Conservation (phyloP, 2,888 invertebrate genomes). For the Chrysolina haemoptera region DNA sequence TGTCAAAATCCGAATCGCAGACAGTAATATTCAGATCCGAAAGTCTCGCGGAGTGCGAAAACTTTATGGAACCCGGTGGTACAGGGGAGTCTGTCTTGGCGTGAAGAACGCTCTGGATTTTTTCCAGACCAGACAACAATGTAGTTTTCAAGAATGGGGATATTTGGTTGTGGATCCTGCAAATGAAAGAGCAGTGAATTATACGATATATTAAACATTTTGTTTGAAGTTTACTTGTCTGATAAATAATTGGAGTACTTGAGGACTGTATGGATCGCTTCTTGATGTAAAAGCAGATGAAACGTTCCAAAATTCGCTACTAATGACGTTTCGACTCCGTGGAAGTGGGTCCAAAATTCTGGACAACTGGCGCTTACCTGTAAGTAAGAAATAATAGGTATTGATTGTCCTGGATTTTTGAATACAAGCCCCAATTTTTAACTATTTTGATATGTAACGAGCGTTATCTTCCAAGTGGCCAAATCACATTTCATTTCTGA, state of each 20-base stretch:
- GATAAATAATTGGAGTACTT: conserved; percentile 78
- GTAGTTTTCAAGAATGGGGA: conserved; percentile 56
- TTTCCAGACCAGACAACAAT: conserved; percentile 54
- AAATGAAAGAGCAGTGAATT: background rate
- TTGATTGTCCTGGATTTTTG: no score
- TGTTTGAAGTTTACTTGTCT: conserved; percentile 72
- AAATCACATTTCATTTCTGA: no score
- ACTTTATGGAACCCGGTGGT: conserved; percentile 83
- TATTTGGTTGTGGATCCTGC: conserved; percentile 57
- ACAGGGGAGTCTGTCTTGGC: conserved; percentile 76
- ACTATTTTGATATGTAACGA: no score
- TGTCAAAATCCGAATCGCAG: conserved; percentile 80
- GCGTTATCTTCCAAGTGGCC: no score
- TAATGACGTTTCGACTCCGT: conserved; percentile 84
- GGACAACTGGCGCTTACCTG: conserved; percentile 87
- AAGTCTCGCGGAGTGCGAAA: conserved; percentile 78
- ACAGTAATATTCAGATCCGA: conserved; percentile 77
- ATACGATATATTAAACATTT: no score
- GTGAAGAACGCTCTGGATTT: conserved; percentile 56
- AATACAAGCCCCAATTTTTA: no score
- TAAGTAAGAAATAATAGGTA: conserved; percentile 47
- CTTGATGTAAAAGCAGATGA: conserved; percentile 80
- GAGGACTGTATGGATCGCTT: conserved; percentile 79
- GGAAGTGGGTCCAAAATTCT: conserved; percentile 86
- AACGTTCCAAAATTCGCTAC: conserved; percentile 79